These are phyloP conservation scores for Armadillidium nasatum DNA, from an alignment of 1,140 invertebrate genomes.

Conservation along the genomic window DNA sequence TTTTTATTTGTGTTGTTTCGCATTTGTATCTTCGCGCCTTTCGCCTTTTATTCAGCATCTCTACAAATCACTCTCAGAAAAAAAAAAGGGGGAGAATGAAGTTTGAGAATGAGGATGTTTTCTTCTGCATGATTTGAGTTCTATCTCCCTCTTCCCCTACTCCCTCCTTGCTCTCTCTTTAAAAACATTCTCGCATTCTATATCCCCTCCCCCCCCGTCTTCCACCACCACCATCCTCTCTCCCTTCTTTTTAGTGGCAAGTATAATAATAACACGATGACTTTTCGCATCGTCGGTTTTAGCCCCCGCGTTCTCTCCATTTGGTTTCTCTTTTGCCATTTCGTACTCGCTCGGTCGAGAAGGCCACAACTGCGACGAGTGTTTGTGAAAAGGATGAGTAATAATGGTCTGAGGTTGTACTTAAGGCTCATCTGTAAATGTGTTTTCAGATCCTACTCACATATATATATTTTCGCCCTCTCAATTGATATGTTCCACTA, in stretches of 20 bases:
- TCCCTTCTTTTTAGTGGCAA: background rate
- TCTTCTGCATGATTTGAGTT: background rate
- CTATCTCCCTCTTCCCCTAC: background rate
- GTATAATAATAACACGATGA: conserved; percentile 3
- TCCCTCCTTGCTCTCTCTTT: too few relatives aligned
- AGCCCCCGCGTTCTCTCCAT: background rate
- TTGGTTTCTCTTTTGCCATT: background rate
- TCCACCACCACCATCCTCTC: background rate
- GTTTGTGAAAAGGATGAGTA: conserved; percentile 8
- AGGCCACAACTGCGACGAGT: background rate
- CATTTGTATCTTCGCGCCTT: background rate
- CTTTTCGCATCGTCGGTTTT: background rate
- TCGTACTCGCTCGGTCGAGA: background rate
- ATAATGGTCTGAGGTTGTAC: background rate
- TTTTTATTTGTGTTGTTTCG: too few relatives aligned
- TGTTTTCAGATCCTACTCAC: background rate
- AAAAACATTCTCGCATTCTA: background rate
- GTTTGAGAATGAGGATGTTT: too few relatives aligned
- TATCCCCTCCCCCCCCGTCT: background rate
- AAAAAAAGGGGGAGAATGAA: too few relatives aligned
- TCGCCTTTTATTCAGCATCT: background rate
- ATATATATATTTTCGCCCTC: too few relatives aligned
- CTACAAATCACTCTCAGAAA: background rate
- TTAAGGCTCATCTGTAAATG: background rate
- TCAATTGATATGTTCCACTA: too few relatives aligned